Evolutionary conservation across 2,113 vertebrate genomes (phyloP), one percentile per base, ranked within the genome.

Genomic region (Sigmodon hispidus): DNA sequence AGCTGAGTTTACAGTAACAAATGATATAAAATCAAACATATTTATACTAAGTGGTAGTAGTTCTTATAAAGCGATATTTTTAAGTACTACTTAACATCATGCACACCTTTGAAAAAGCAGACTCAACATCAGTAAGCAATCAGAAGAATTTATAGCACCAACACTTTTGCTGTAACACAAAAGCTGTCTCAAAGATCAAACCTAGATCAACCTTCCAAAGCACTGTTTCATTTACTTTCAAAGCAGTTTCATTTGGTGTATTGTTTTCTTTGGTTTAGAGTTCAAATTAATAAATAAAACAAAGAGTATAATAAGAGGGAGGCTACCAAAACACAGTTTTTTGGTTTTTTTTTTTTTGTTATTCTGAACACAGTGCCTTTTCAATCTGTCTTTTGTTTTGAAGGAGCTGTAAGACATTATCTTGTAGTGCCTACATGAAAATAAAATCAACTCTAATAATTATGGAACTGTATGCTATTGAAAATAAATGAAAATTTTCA

Each of bases 111-210:
- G 96, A 97, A 97, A 76, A 94, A 96, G 95, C 90, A 97, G 95
- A 96, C 95, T 89, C 87, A 93, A 77, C 59, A 97, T 97, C 92
- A 95, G 97, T 96, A 93, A 98, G 97, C 90, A 98, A 90, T 61
- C 96, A 90, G 92, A 96, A 97, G 93, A 96, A 97, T 97, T 96
- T 97, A 96, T 97, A 98, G 98, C 98, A 98, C 97, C 98, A 97
- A 67, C 93, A 97, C 94, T 97, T 97, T 94, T 94, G 86, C 94
- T 97, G 87, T 97, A 97, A 97, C 61, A 89, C 7, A 75, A 97
- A 55, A 87, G 94, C 67, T 97, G 92, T 96, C 86, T 96, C 91
- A 96, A 95, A 91, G 85, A 81, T 93, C 84, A 95, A 26, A 89
- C 67, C 77, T 77, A 89, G 4, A 94, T 48, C 31, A 96, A 52